Conservation (phyloP, 2,888 invertebrate genomes). For the Bugula neritina region DNA sequence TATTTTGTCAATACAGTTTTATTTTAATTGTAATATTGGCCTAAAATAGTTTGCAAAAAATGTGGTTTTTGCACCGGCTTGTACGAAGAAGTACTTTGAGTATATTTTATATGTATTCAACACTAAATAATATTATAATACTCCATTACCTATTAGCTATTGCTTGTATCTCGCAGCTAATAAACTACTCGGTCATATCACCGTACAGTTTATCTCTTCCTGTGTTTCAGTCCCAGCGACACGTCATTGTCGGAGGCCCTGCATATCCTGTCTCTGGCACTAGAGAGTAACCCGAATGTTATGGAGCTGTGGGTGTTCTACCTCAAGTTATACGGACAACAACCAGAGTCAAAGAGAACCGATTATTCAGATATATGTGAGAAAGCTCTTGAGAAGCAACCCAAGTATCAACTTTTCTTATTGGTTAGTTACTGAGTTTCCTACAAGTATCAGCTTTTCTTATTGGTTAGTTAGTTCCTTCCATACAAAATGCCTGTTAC, state of each 20-base stretch:
- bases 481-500: no score
- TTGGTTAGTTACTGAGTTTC: slow-evolving; percentile 38
- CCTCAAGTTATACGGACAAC: slow-evolving; percentile 41
- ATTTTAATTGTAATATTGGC: no score
- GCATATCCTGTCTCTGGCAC: slow-evolving; percentile 47
- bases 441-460: slow-evolving; percentile 27
- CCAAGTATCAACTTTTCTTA: slow-evolving; percentile 48
- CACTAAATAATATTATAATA: no score
- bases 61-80: no score
- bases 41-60: no score
- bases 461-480: background rate
- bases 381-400: slow-evolving; percentile 46
- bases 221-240: slow-evolving; percentile 28
- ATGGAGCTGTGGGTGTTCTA: slow-evolving; percentile 48
- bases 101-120: no score
- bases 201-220: no score
- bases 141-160: no score
- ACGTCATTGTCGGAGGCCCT: slow-evolving; percentile 43
- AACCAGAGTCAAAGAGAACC: slow-evolving; percentile 33
- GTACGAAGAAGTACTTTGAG: no score
- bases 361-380: slow-evolving; percentile 45
- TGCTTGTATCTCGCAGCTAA: background rate
- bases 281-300: slow-evolving; percentile 45
- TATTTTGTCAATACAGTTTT: background rate
- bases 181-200: no score